Base-by-base conservation (phyloP, 2,888 invertebrate species). In the Antheraea assamensis region DNA sequence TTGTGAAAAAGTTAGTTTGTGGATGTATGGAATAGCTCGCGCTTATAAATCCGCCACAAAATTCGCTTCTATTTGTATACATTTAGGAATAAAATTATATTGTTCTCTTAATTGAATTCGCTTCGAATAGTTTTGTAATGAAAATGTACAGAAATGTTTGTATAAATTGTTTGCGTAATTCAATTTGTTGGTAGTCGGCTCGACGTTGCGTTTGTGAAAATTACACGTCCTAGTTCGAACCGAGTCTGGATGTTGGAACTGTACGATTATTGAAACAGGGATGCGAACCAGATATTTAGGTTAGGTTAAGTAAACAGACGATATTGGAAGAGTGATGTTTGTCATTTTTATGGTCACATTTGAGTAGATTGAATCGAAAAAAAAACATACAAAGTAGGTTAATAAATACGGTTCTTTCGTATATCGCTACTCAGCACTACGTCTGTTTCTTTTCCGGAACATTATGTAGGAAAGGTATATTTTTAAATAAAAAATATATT, bases 71-170 rank as follows among this genome's bases (percentile, higher is more conserved):
- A n/a, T 58, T 24, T 21, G 13, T 58, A 24, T 58, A 58, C n/a
- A 58, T 58, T 58, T 58, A 13, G 3, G 27, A 15, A 15, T 64
- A 64, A 17, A 30, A 64, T 27, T 30, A 68, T 68, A 68, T 35
- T 68, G n/a, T 68, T 3, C 2, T 8, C 7, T 35, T 68, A 70
- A 52, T 75, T 76, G 71, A 75, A 78, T 73, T 72, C 72, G 71
- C 70, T 75, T 31, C 49, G 72, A 76, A 27, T 49, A 49, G 55
- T 74, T 74, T 74, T 71, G 73, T 76, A 75, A 61, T 55, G 68
- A 73, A 68, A 35, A 35, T 68, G 68, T n/a, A 35, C 35, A 35
- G 68, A n/a, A 35, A 68, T 68, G 68, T 68, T 73, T 31, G 70
- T 52, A 49, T 61, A n/a, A 55, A 70, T 35, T 68, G 68, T 68